Percentiles rank a stretch among this genome's conserved stretches.
phyloP scores from a whole-genome alignment of 2,888 invertebrate genomes.

The Torymus aiolomorphi region DNA sequence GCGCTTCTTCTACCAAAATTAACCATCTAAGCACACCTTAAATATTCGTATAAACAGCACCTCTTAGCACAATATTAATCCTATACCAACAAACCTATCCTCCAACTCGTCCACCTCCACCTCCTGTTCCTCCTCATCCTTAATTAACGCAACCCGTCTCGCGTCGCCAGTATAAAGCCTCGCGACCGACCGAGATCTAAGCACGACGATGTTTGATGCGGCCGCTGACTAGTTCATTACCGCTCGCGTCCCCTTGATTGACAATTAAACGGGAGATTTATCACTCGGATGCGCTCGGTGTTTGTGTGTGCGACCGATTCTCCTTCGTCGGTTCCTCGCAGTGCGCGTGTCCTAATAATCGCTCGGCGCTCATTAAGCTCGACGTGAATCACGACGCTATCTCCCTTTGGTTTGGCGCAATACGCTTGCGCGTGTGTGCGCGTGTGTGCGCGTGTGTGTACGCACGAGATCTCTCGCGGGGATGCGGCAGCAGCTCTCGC shows the following conservation, averaged over 20 bases:
- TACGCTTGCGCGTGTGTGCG: not conserved
- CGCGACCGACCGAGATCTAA: slow-evolving; percentile 35
- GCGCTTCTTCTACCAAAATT: no score
- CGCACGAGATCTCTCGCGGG: not conserved
- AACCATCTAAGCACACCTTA: no score
- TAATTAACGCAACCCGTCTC: not conserved
- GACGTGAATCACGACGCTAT: slow-evolving; percentile 14
- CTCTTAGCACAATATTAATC: no score
- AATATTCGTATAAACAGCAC: no score
- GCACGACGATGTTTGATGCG: not conserved
- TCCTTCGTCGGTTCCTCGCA: not conserved
- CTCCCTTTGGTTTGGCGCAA: not conserved
- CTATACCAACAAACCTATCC: no score
- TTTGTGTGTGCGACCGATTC: not conserved
- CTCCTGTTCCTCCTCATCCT: not conserved
- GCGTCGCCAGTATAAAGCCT: not conserved
- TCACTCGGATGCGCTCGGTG: slow-evolving; percentile 18
- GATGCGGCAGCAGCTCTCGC: slow-evolving; percentile 1
- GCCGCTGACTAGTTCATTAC: slow-evolving; percentile 35
- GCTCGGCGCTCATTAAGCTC: slow-evolving; percentile 40
- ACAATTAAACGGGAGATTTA: slow-evolving; percentile 52
- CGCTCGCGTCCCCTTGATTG: slow-evolving; percentile 39
- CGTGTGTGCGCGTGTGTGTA: not conserved
- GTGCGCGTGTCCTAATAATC: slow-evolving; percentile 24
- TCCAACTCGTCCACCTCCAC: no score